Conservation (phyloP, 2,113 vertebrate species). For the Agelaius phoeniceus region DNA sequence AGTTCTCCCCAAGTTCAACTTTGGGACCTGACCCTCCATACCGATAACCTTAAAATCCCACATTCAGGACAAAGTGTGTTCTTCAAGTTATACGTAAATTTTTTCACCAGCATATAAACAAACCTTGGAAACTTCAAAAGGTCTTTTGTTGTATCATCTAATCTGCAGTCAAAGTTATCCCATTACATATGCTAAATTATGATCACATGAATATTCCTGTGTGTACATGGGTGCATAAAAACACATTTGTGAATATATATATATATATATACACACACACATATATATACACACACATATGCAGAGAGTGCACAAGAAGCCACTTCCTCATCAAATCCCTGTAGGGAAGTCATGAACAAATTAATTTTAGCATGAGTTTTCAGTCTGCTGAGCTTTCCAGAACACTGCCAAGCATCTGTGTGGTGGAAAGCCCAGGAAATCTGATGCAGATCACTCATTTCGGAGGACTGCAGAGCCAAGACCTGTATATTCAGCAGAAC, state of each 20-base stretch:
- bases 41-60: background rate
- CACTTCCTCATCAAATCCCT: background rate
- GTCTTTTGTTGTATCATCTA: background rate
- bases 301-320: background rate
- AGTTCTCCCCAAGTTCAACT: background rate
- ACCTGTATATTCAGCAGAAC: background rate
- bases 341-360: background rate
- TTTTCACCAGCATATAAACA: background rate
- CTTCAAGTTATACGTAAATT: background rate
- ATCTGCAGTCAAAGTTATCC: background rate
- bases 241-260: rapidly evolving
- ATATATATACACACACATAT: rapidly evolving
- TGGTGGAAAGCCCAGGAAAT: background rate
- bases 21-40: background rate
- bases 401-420: background rate
- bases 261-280: rapidly evolving
- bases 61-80: background rate
- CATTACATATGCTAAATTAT: background rate
- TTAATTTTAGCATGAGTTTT: background rate
- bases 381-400: background rate
- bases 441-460: background rate
- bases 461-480: background rate
- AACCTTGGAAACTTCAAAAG: background rate
- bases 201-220: background rate
- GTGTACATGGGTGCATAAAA: background rate